Evolutionary conservation across 2,797 vertebrate genomes (phyloP), one percentile per base, ranked within the genome.

Genomic region (Ctenochaetus hawaiiensis): DNA sequence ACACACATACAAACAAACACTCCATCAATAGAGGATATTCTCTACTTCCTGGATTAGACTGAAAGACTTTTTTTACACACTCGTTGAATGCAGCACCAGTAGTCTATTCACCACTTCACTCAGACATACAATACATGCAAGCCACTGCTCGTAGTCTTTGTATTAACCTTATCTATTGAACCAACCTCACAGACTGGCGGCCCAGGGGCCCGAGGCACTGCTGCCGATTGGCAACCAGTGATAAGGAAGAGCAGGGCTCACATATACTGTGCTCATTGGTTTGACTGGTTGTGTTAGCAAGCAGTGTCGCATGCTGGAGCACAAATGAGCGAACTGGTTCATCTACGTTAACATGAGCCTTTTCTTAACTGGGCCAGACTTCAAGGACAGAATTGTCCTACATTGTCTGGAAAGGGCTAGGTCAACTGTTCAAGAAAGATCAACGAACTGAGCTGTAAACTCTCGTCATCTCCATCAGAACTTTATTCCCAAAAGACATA

Each of bases 221-320:
- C 65, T 85, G 72, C 48, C 44, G 11, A 84, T 81, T 77, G 81
- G 85, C 76, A 73, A 80, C 60, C 3, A 13, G 67, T 43, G 23
- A 83, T 76, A 67, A 56, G 62, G 57, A 17, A 69, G 64, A 80
- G 73, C 78, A 67, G 64, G 61, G n/a, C 73, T 87, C 81, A 86
- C 59, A 60, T 66, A 18, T 26, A 62, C n/a, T 16, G 41, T 66
- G 84, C 70, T 87, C 90, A 92, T 90, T 56, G 87, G 77, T 78
- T 86, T 91, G 91, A 93, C 90, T 89, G 80, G 60, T 69, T 77
- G 54, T 64, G 71, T 72, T 77, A 71, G 72, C 61, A 53, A 75
- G 74, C 71, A 72, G 69, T 18, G 66, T 82, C 37, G 16, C 71
- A 74, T 18, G 4, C 64, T 59, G 59, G 62, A 69, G 85, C 75